These are phyloP conservation scores for Lagria hirta DNA, from an alignment of 2,888 invertebrate species.

Conservation along the genomic window DNA sequence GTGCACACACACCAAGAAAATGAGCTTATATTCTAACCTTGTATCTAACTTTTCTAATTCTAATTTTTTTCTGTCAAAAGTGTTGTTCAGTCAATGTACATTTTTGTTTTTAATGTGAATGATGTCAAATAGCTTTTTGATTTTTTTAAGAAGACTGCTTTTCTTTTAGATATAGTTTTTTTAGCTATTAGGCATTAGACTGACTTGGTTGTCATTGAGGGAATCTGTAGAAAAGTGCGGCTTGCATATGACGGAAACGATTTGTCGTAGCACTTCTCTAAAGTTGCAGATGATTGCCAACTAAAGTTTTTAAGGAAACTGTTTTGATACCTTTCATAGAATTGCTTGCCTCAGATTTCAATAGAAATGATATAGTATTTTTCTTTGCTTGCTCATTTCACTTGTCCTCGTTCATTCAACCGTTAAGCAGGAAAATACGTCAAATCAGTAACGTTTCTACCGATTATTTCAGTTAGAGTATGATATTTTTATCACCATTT, in stretches of 20 bases:
- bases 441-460: conserved; percentile 21
- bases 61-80: too few species aligned
- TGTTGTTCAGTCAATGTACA: too few species aligned
- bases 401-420: conserved; percentile 16
- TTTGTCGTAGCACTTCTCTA: conserved; percentile 30
- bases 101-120: too few species aligned
- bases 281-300: conserved; percentile 36
- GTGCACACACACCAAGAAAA: too few species aligned
- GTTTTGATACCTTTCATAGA: conserved; percentile 32
- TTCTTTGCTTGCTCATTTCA: conserved; percentile 15
- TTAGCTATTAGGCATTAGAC: too few species aligned
- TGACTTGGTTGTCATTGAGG: too few species aligned
- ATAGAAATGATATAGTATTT: conserved; percentile 25
- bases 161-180: too few species aligned
- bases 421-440: conserved; percentile 22
- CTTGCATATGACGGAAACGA: conserved; percentile 35
- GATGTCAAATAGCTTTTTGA: too few species aligned
- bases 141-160: too few species aligned
- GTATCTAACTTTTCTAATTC: too few species aligned
- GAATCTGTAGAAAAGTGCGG: conserved; percentile 12
- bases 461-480: conserved; percentile 15
- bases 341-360: conserved; percentile 30
- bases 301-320: conserved; percentile 32
- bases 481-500: too few species aligned
- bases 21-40: too few species aligned